A percentile compares a stretch with the other conserved stretches of the same genome.
phyloP scores from a whole-genome alignment of 2,888 invertebrate genomes.

The Dasysyrphus tricinctus region DNA sequence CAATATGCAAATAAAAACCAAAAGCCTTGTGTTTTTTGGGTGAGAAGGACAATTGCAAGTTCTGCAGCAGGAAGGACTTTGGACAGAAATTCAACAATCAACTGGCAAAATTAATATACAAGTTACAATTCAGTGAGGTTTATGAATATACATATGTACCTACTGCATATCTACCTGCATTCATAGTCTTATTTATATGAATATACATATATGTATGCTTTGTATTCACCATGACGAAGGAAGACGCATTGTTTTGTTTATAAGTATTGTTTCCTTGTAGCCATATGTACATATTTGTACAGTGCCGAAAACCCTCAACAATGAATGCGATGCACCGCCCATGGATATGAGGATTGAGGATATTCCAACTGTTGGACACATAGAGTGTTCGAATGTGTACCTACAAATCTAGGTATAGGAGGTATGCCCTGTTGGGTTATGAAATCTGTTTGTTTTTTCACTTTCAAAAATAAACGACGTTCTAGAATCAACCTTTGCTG shows the following conservation, averaged over 20 bases:
- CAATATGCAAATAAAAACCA: conserved; percentile 61
- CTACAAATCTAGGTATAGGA: neutral
- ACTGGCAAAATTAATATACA: conserved; percentile 52
- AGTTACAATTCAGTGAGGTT: conserved; percentile 19
- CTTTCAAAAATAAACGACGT: conserved; percentile 15
- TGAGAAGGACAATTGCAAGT: conserved; percentile 16
- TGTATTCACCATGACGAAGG: conserved; percentile 37
- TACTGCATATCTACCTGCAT: neutral
- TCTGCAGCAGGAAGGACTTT: conserved; percentile 43
- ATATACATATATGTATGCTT: neutral
- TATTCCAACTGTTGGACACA: conserved; percentile 5
- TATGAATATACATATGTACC: neutral
- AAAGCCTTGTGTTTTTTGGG: conserved; percentile 44
- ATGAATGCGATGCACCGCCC: conserved; percentile 30
- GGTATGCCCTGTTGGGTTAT: conserved; percentile 37
- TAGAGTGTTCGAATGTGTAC: conserved; percentile 16
- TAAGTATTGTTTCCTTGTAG: conserved; percentile 30
- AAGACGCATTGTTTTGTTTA: conserved; percentile 59
- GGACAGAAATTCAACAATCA: conserved; percentile 65
- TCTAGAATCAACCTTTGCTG: no score
- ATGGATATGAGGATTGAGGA: conserved; percentile 6
- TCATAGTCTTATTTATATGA: neutral
- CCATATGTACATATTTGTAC: conserved; percentile 30
- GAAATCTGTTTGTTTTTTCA: conserved; percentile 24
- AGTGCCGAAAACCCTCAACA: conserved; percentile 17